Percentiles rank a stretch among this genome's conserved stretches.
phyloP scores from a whole-genome alignment of 2,797 vertebrate species.

The Pogoniulus pusillus region DNA sequence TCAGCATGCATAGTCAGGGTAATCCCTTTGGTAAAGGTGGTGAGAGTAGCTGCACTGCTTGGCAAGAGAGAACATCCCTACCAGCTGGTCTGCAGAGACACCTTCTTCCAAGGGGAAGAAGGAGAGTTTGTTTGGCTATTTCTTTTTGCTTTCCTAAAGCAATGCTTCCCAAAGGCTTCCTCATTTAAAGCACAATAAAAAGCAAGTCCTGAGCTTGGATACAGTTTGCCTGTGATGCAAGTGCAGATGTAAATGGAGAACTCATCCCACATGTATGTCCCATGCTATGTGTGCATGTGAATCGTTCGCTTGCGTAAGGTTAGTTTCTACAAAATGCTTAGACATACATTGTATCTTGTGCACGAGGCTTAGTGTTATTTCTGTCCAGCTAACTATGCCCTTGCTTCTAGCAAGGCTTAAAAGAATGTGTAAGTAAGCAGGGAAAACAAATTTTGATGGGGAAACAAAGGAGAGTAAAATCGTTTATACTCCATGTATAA shows the following conservation, averaged over 20 bases:
- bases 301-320: background rate
- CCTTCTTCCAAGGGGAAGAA: background rate
- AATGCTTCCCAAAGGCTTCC: background rate
- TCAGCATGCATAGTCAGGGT: background rate
- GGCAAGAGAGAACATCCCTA: background rate
- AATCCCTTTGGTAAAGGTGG: background rate
- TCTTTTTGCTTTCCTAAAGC: background rate
- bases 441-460: background rate
- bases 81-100: rapidly evolving
- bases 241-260: background rate
- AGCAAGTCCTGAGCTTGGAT: background rate
- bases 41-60: background rate
- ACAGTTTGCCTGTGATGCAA: background rate
- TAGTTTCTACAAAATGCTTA: background rate
- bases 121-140: background rate
- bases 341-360: background rate
- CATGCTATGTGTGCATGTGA: background rate
- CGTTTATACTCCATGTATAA: background rate
- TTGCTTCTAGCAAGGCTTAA: background rate
- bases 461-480: background rate
- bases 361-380: background rate
- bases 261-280: rapidly evolving
- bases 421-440: background rate
- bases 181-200: background rate
- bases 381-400: background rate